phyloP scores from a whole-genome alignment of 2,797 vertebrate species.

The Gymnoscopelus microlampas region DNA sequence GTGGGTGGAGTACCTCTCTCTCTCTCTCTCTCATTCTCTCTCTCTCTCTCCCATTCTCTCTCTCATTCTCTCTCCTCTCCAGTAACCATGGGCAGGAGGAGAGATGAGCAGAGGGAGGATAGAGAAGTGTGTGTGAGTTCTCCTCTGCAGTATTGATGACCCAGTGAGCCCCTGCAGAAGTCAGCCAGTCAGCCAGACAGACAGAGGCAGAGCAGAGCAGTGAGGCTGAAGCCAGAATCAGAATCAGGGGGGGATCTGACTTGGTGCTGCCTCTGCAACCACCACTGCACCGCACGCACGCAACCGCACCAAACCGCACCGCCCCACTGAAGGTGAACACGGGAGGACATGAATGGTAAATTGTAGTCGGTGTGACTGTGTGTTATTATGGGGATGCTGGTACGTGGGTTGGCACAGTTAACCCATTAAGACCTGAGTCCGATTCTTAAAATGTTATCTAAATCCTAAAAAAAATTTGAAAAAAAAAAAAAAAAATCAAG shows the following conservation, averaged over 20 bases:
- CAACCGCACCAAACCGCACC: conserved; percentile 45
- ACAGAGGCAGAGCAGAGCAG: conserved; percentile 44
- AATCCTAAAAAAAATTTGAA: too few relatives aligned
- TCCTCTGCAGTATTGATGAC: conserved; percentile 83
- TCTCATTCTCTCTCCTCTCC: conserved; percentile 30
- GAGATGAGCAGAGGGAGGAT: conserved; percentile 71
- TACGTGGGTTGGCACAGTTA: conserved; percentile 46
- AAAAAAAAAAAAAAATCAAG: too few relatives aligned
- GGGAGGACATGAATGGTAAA: conserved; percentile 68
- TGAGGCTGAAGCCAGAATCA: conserved; percentile 68
- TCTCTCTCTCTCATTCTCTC: not conserved
- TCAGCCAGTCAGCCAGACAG: conserved; percentile 76
- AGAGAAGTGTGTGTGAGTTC: conserved; percentile 76
- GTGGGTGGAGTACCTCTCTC: conserved; percentile 19
- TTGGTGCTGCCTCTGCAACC: too few relatives aligned
- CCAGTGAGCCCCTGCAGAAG: conserved; percentile 82
- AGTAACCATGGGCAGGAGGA: conserved; percentile 72
- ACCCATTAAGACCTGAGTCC: too few relatives aligned
- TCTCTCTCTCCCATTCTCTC: not conserved
- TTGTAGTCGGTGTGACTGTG: not conserved
- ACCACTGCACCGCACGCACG: too few relatives aligned
- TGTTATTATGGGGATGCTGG: conserved; percentile 24
- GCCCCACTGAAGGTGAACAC: conserved; percentile 61
- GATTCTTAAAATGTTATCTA: too few relatives aligned
- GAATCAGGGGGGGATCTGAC: conserved; percentile 58